These are phyloP conservation scores for Gobius niger DNA, from an alignment of 2,113 vertebrate genomes.

Conservation along the genomic window DNA sequence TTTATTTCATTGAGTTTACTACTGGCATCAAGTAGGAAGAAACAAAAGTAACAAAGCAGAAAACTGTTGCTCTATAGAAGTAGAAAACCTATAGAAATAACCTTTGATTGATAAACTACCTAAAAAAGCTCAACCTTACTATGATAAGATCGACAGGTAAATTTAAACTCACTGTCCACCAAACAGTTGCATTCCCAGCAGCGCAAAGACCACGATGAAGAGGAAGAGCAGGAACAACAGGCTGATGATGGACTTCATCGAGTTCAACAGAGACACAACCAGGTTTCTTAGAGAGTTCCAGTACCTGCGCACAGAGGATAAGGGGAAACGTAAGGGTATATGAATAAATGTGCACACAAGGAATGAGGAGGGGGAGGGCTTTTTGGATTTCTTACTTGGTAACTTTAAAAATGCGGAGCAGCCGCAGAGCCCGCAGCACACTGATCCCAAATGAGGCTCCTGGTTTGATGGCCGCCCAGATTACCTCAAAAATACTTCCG, in stretches of 20 bases:
- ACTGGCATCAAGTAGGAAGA: too few relatives aligned
- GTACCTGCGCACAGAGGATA: constrained; percentile 77
- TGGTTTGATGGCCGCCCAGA: constrained; percentile 93
- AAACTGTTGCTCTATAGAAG: too few relatives aligned
- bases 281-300: constrained; percentile 96
- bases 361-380: neutral
- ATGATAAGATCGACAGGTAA: neutral
- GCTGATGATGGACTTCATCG: constrained; percentile 98
- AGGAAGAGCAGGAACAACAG: constrained; percentile 95
- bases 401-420: constrained; percentile 96
- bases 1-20: too few relatives aligned
- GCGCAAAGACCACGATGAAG: constrained; percentile 95
- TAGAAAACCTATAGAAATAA: too few relatives aligned
- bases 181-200: constrained; percentile 97
- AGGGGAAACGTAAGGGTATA: neutral
- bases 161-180: constrained; percentile 88
- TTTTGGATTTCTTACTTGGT: constrained; percentile 84
- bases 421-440: constrained; percentile 87
- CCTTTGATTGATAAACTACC: too few relatives aligned
- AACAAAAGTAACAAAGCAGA: too few relatives aligned
- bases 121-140: too few relatives aligned
- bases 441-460: constrained; percentile 96
- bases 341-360: neutral
- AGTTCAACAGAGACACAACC: constrained; percentile 94
- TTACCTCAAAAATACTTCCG: constrained; percentile 95